Percentiles rank a stretch among this genome's conserved stretches.
Conservation (phyloP, 2,888 invertebrate species). For the Drosophila neotestacea region DNA sequence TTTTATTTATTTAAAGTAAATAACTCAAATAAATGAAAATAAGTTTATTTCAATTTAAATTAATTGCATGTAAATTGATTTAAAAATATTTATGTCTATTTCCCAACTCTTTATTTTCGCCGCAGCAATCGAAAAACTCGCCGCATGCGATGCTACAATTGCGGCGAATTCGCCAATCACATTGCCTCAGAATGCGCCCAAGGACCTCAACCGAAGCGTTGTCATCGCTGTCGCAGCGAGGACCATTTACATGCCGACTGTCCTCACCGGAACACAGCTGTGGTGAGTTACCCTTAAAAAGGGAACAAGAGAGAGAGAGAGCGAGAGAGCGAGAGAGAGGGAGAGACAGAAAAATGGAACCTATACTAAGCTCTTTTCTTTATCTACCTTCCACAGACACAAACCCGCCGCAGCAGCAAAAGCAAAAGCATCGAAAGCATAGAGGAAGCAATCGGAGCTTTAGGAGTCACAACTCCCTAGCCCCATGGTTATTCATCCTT, state of each 20-base stretch:
- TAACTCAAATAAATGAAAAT: too few species aligned
- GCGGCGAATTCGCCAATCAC: conserved; percentile 96
- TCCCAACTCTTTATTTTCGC: neutral
- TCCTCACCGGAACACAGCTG: conserved; percentile 86
- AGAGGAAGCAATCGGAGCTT: conserved; percentile 13
- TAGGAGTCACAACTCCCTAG: conserved; percentile 35
- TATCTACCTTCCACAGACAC: conserved; percentile 49
- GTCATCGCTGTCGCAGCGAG: conserved; percentile 95
- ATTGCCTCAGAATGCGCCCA: conserved; percentile 95
- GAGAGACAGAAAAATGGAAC: too few species aligned
- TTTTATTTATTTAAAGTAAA: neutral
- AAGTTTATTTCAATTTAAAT: too few species aligned
- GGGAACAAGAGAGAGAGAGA: too few species aligned
- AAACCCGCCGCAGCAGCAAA: conserved; percentile 48
- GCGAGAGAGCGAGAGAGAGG: neutral
- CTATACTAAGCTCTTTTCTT: conserved; percentile 3
- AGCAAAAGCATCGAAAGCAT: conserved; percentile 44
- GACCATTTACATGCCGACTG: conserved; percentile 96
- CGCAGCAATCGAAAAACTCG: conserved; percentile 88
- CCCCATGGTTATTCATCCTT: neutral
- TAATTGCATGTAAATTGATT: neutral
- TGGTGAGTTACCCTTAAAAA: conserved; percentile 50
- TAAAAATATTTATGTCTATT: neutral
- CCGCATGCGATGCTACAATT: conserved; percentile 96
- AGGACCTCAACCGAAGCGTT: conserved; percentile 95